phyloP scores from a whole-genome alignment of 1,140 invertebrate species.

The Calosoma granatense region DNA sequence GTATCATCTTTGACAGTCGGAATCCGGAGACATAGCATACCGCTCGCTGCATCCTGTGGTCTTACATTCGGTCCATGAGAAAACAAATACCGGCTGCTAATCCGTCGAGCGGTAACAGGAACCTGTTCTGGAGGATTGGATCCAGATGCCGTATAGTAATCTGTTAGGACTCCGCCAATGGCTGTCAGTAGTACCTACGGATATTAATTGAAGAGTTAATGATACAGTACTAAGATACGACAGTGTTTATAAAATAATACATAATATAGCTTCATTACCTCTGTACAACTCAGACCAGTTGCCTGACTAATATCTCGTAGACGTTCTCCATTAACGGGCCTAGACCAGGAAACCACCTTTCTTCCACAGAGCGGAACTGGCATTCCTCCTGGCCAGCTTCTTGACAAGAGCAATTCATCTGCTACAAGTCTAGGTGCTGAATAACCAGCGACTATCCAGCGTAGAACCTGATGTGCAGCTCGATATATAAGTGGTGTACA shows the following conservation, averaged over 20 bases:
- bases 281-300: conserved; percentile 49
- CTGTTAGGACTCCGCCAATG: conserved; percentile 36
- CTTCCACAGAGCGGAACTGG: conserved; percentile 59
- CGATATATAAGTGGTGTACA: conserved; percentile 47
- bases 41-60: conserved; percentile 27
- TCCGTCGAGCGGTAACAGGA: conserved; percentile 36
- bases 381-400: conserved; percentile 35
- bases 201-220: no score
- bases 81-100: conserved; percentile 31
- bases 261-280: no score
- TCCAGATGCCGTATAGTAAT: conserved; percentile 16
- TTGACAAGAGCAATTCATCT: conserved; percentile 42
- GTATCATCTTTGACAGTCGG: conserved; percentile 33
- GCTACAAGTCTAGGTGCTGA: conserved; percentile 46
- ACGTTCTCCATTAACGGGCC: conserved; percentile 45
- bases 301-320: conserved; percentile 43
- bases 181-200: conserved; percentile 31
- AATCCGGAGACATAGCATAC: conserved; percentile 37
- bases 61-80: conserved; percentile 24
- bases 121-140: conserved; percentile 28
- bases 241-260: no score
- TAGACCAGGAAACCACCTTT: conserved; percentile 68
- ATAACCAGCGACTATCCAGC: conserved; percentile 43
- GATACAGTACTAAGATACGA: no score
- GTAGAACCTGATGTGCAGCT: conserved; percentile 42